Conservation (phyloP, 2,888 invertebrate genomes). For the Alviniconcha strummeri region DNA sequence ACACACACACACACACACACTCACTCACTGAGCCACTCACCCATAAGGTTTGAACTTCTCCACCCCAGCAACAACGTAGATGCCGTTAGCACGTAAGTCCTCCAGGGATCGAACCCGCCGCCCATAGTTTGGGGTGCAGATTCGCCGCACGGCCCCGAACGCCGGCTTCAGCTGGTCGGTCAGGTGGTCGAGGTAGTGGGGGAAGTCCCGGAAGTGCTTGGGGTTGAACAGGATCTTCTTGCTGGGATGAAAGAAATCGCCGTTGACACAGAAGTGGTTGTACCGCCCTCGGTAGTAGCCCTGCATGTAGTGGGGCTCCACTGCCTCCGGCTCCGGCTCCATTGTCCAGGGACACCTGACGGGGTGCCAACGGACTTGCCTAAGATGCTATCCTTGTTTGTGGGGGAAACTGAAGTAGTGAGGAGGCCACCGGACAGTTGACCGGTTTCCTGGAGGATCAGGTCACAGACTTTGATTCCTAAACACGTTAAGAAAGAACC, state of each 20-base stretch:
- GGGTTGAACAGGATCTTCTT: slow-evolving; percentile 36
- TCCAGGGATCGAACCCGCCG: slow-evolving; percentile 25
- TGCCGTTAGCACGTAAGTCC: slow-evolving; percentile 25
- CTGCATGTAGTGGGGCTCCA: slow-evolving; percentile 26
- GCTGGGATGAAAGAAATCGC: slow-evolving; percentile 31
- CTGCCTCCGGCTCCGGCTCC: too few species aligned
- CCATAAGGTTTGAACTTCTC: slow-evolving; percentile 34
- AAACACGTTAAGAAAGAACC: too few species aligned
- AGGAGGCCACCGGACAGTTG: too few species aligned
- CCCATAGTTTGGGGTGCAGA: slow-evolving; percentile 35
- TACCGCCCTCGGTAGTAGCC: slow-evolving; percentile 23
- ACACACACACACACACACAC: slow-evolving; percentile 6
- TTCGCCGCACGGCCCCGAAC: slow-evolving; percentile 38
- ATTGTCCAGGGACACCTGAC: too few species aligned
- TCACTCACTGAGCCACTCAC: slow-evolving; percentile 26
- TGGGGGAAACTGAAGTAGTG: too few species aligned
- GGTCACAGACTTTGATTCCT: too few species aligned
- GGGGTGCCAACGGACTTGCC: too few species aligned
- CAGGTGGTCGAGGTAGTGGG: slow-evolving; percentile 38
- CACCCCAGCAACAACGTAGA: slow-evolving; percentile 37
- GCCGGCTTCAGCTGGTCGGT: slow-evolving; percentile 33
- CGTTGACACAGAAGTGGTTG: slow-evolving; percentile 37
- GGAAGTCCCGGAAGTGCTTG: slow-evolving; percentile 33
- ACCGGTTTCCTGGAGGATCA: too few species aligned
- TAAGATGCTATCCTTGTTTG: too few species aligned